Conservation (phyloP, 30 jellyfish, hydroid and myxozoan species). For the Turritopsis rubra region DNA sequence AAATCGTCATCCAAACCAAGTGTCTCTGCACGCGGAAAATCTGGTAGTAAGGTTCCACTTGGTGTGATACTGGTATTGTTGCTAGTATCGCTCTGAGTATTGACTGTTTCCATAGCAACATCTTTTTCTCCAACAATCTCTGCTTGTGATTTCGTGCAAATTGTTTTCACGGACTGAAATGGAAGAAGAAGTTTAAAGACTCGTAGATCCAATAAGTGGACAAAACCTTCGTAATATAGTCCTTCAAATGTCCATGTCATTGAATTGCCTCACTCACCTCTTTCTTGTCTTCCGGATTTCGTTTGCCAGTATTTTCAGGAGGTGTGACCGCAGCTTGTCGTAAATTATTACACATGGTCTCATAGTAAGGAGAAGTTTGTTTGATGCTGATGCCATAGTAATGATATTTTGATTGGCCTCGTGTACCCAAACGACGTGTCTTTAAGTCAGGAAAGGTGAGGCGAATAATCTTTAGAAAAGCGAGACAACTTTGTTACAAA, state of each 20-base stretch:
- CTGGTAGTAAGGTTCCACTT: constrained; percentile 80
- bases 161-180: background rate
- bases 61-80: background rate
- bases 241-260: too few relatives aligned
- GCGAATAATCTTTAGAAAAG: constrained; percentile 58
- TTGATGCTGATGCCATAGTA: constrained; percentile 86
- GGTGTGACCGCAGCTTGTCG: constrained; percentile 62
- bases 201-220: too few relatives aligned
- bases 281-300: constrained; percentile 35
- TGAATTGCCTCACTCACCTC: constrained; percentile 34
- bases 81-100: background rate
- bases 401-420: constrained; percentile 98
- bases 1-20: constrained; percentile 32
- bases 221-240: too few relatives aligned
- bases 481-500: too few relatives aligned
- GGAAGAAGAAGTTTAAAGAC: background rate
- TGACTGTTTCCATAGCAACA: background rate
- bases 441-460: constrained; percentile 83
- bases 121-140: background rate
- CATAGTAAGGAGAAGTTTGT: constrained; percentile 69
- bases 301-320: constrained; percentile 42
- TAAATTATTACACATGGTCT: constrained; percentile 16
- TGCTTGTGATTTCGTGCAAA: background rate
- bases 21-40: constrained; percentile 69
- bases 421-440: constrained; percentile 94